phyloP scores from a whole-genome alignment of 2,888 invertebrate species.

The Exocentrus adspersus region DNA sequence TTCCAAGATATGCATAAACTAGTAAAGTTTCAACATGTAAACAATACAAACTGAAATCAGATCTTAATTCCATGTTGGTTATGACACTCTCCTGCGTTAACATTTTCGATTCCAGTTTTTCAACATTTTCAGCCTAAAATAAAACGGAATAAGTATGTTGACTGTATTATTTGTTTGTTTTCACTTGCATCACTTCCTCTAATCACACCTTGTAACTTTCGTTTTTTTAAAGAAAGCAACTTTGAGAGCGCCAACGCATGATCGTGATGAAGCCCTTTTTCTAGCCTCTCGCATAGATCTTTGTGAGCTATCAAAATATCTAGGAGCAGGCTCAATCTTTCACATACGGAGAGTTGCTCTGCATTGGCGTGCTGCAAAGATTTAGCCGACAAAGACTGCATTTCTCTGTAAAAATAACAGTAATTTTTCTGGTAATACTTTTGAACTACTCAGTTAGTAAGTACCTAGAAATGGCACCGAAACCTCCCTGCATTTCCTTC shows the following conservation, averaged over 20 bases:
- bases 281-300: constrained; percentile 71
- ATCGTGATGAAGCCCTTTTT: constrained; percentile 70
- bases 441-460: too few relatives aligned
- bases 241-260: constrained; percentile 71
- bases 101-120: constrained; percentile 70
- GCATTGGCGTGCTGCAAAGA: constrained; percentile 66
- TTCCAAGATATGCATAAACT: constrained; percentile 70
- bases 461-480: constrained; percentile 66
- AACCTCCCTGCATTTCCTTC: constrained; percentile 67
- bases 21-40: constrained; percentile 72
- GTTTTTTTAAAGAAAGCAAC: constrained; percentile 70
- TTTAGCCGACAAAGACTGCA: constrained; percentile 64
- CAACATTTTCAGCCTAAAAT: constrained; percentile 69
- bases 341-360: constrained; percentile 68
- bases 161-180: background rate
- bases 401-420: constrained; percentile 60
- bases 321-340: constrained; percentile 66
- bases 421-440: too few relatives aligned
- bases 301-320: constrained; percentile 68
- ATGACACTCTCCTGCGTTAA: constrained; percentile 72
- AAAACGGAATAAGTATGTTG: background rate
- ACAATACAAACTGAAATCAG: constrained; percentile 71
- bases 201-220: constrained; percentile 72
- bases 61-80: constrained; percentile 69
- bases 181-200: constrained; percentile 69